Conservation (phyloP, 2,888 invertebrate species). For the Isoperla grammatica region DNA sequence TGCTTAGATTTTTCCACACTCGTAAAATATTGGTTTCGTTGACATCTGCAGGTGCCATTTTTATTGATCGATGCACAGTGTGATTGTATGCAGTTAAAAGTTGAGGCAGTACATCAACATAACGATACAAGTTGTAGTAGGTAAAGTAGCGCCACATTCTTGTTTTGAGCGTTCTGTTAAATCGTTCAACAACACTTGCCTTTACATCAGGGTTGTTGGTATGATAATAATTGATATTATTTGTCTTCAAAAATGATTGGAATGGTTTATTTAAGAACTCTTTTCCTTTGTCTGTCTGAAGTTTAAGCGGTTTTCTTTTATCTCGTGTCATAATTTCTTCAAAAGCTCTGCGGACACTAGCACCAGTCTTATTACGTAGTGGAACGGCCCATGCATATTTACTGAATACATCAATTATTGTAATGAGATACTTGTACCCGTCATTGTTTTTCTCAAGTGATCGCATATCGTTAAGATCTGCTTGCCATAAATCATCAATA, state of each 20-base stretch:
- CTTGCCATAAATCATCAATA: slow-evolving; percentile 31
- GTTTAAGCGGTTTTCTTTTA: background rate
- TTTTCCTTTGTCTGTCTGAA: background rate
- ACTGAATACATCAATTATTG: slow-evolving; percentile 32
- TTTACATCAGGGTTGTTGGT: slow-evolving; percentile 36
- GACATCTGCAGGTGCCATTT: no score
- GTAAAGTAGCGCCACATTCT: slow-evolving; percentile 36
- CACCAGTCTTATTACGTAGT: slow-evolving; percentile 31
- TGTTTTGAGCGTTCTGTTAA: slow-evolving; percentile 37
- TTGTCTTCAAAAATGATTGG: background rate
- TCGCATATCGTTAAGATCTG: slow-evolving; percentile 24
- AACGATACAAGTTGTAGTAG: no score
- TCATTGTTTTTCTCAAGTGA: slow-evolving; percentile 24
- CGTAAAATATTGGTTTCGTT: no score
- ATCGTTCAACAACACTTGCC: slow-evolving; percentile 37
- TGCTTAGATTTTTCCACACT: no score
- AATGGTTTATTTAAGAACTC: no score
- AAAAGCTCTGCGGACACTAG: slow-evolving; percentile 14
- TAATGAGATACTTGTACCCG: slow-evolving; percentile 28
- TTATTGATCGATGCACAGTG: no score
- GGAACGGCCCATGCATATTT: slow-evolving; percentile 33
- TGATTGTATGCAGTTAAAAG: no score
- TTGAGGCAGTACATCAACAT: no score
- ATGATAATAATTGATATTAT: slow-evolving; percentile 32
- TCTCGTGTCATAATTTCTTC: background rate